A percentile compares a stretch with the other conserved stretches of the same genome.
These are phyloP conservation scores for Lasiurus borealis DNA, from an alignment of 2,113 vertebrate genomes.

Conservation along the genomic window DNA sequence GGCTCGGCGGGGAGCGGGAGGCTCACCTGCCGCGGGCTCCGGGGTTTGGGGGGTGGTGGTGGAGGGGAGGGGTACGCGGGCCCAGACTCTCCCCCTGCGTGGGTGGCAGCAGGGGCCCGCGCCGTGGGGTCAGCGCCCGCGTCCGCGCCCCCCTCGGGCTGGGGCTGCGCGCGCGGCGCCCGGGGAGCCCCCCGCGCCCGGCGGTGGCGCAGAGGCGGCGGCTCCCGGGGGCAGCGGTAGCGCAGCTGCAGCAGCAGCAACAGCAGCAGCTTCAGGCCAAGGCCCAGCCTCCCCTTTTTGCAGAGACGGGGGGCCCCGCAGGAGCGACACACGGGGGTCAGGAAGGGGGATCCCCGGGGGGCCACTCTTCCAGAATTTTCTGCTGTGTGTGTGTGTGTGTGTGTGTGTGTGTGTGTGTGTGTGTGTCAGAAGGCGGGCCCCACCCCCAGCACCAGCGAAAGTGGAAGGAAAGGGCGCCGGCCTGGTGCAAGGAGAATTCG, in stretches of 20 bases:
- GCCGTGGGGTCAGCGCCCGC: not conserved
- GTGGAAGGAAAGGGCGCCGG: constrained; percentile 34
- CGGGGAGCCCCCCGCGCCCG: not conserved
- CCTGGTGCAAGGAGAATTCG: constrained; percentile 44
- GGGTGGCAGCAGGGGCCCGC: constrained; percentile 46
- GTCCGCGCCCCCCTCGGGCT: not conserved
- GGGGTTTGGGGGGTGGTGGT: not conserved
- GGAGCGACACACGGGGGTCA: constrained; percentile 56
- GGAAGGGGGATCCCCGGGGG: constrained; percentile 57
- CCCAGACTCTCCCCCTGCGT: constrained; percentile 24
- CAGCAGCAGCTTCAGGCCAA: constrained; percentile 49
- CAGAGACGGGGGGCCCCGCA: constrained; percentile 52
- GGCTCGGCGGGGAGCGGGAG: constrained; percentile 32
- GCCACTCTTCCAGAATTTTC: constrained; percentile 77
- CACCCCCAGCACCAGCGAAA: constrained; percentile 63
- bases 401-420: not conserved
- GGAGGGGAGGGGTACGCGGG: not conserved
- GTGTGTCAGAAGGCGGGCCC: not conserved
- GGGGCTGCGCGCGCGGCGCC: not conserved
- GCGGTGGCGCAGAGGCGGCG: constrained; percentile 4
- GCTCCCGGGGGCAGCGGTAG: constrained; percentile 75
- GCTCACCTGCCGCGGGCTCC: constrained; percentile 82
- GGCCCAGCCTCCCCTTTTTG: constrained; percentile 70
- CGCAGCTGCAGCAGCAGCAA: constrained; percentile 51
- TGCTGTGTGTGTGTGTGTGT: not conserved